Evolutionary conservation across 2,888 invertebrate genomes (phyloP), one percentile per base, ranked within the genome.

Genomic region (Cyrtodaria siliqua): DNA sequence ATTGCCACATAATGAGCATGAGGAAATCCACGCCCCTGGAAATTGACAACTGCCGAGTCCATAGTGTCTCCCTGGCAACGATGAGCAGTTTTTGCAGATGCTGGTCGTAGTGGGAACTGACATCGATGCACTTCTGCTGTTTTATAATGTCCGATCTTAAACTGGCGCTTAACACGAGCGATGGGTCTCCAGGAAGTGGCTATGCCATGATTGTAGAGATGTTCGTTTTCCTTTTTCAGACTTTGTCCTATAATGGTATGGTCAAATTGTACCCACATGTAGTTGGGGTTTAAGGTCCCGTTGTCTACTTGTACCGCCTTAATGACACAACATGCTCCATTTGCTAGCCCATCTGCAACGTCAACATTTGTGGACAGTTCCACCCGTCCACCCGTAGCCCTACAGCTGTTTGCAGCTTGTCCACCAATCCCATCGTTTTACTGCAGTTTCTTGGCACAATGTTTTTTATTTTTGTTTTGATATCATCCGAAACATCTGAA

Each of bases 1-100:
- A 78, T 50, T 16, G 59, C 69, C 6, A 73, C 73, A 74, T 78
- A 74, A 60, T 74, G 78, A n/a, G 44, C 4, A 49, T 78, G 78
- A 3, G 47, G 16, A 12, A 50, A 38, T 47, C 33, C 8, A 50
- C 52, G 26, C 44, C 60, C 52, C 18, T 6, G 12, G 12, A 78
- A 38, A 52, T 78, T 69, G 0, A 74, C 61, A 18, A 74, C 78
- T 20, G 49, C 69, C 4, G 33, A n/a, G 2, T 68, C 24, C 57
- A 78, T 26, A 18, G 73, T 79, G 24, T 53, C 38, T 42, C 78
- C 78, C 53, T 79, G 78, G 50, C 66, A 59, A 53, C 61, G 42
- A 44, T 79, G 78, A 8, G 33, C 14, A 20, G 66, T 69, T 50
- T 74, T 79, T 29, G 70, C 64, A n/a, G 60, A 9, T 44, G 63